phyloP scores from a whole-genome alignment of 2,113 vertebrate species.

The Chaenogobius annularis region DNA sequence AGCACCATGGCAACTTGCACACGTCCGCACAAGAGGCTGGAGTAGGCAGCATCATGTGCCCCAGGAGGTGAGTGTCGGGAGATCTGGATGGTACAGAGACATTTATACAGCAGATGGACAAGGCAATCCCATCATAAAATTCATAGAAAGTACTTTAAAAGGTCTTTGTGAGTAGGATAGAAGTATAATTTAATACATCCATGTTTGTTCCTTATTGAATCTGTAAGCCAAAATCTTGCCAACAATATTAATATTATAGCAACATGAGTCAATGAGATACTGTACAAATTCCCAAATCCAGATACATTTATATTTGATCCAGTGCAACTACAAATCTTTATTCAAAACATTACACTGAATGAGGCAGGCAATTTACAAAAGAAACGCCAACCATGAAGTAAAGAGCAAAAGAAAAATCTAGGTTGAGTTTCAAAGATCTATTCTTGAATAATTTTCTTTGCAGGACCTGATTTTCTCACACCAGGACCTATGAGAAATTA shows the following conservation, averaged over 20 bases:
- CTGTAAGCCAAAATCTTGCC: too few species aligned
- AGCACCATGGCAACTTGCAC: background rate
- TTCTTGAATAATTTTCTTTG: background rate
- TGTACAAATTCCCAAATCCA: too few species aligned
- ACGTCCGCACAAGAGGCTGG: background rate
- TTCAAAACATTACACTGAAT: background rate
- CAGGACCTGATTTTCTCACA: conserved; percentile 1
- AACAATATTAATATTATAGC: too few species aligned
- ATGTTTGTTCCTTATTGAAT: too few species aligned
- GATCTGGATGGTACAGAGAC: conserved; percentile 36
- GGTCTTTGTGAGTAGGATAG: background rate
- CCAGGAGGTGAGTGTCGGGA: conserved; percentile 23
- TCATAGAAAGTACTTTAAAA: background rate
- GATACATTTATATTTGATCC: too few species aligned
- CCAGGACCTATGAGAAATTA: conserved; percentile 25
- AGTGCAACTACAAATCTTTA: background rate
- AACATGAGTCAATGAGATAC: too few species aligned
- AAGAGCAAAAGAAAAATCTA: background rate
- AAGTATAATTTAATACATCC: background rate
- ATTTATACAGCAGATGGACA: conserved; percentile 41
- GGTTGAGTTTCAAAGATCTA: too few species aligned
- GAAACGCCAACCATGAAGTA: background rate
- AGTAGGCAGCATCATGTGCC: conserved; percentile 20
- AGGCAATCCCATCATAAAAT: conserved; percentile 25
- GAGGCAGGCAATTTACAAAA: too few species aligned